Base-by-base conservation (phyloP, 1,140 invertebrate genomes). In the Halictus rubicundus region DNA sequence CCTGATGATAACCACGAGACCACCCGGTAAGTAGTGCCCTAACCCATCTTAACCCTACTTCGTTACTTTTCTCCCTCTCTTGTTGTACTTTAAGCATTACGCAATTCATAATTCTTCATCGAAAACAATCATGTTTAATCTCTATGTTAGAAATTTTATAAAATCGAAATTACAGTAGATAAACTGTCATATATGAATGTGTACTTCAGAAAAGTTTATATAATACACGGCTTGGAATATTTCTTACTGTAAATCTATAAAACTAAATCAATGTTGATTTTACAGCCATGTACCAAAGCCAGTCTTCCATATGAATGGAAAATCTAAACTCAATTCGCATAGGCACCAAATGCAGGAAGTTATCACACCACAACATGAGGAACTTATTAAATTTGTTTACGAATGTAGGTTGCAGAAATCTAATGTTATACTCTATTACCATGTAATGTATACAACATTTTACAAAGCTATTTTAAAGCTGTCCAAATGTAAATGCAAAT, bases 371-470 rank as follows among this genome's bases (percentile, higher is more conserved):
- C 95, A 96, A 81, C 95, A 96, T 88, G 95, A 96, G 88, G 95
- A 96, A 92, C 94, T 96, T 66, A 96, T 96, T 89, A 96, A 95
- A 93, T 96, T 94, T 91, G 95, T 96, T 83, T 94, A 95, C 91
- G 95, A 96, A 92, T 95, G 95, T 96, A 93, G 94, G 94, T 94
- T 79, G 60, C 78, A 61, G 54, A 8, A 23, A 54, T 64, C 60
- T 25, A 42, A 37, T 54, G 27, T 25, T 37, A 39, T 52, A 72
- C 39, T 54, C n/a, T 54, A 37, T 71, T 19, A 21, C 21, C 16
- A 1, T 80, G 68, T 21, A 61, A 25, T 25, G 16, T 66, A 25
- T 23, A 14, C 4, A 23, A 10, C 1, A 39, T 12, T 64, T 64
- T 64, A 37, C 61, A n/a, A 46, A n/a, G 3, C 46, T 23, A 9